phyloP scores from a whole-genome alignment of 2,888 invertebrate genomes.

The Anarsia innoxiella region DNA sequence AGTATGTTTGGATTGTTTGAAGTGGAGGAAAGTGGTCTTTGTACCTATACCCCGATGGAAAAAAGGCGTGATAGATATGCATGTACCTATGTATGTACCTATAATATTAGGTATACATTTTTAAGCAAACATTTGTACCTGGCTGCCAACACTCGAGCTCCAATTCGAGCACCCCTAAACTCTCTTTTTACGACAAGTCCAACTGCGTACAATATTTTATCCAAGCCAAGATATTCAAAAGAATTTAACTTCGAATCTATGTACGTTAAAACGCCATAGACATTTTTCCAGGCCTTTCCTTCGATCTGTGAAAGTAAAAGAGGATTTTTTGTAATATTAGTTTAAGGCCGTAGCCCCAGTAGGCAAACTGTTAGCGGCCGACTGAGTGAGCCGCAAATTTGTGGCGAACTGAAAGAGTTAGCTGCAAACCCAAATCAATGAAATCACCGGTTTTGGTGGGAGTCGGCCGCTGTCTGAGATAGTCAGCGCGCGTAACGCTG shows the following conservation, averaged over 20 bases:
- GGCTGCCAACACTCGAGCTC: slow-evolving; percentile 40
- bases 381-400: neutral
- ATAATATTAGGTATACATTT: too few relatives aligned
- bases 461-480: too few relatives aligned
- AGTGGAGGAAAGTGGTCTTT: too few relatives aligned
- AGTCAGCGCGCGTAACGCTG: too few relatives aligned
- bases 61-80: too few relatives aligned
- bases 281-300: slow-evolving; percentile 41
- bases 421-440: too few relatives aligned
- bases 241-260: slow-evolving; percentile 29
- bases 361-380: neutral
- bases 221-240: slow-evolving; percentile 33
- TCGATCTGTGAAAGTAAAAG: slow-evolving; percentile 29
- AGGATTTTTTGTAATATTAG: neutral
- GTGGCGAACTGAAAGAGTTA: too few relatives aligned
- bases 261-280: slow-evolving; percentile 32
- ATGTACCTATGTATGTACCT: too few relatives aligned
- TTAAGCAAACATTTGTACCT: slow-evolving; percentile 44
- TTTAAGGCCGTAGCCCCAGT: neutral
- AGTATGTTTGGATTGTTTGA: too few relatives aligned
- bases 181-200: slow-evolving; percentile 48
- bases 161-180: slow-evolving; percentile 43
- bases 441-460: too few relatives aligned
- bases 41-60: too few relatives aligned
- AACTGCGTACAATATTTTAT: slow-evolving; percentile 35